These are phyloP conservation scores for Zaprionus gabonicus DNA, from an alignment of 1,140 invertebrate genomes.

Conservation along the genomic window DNA sequence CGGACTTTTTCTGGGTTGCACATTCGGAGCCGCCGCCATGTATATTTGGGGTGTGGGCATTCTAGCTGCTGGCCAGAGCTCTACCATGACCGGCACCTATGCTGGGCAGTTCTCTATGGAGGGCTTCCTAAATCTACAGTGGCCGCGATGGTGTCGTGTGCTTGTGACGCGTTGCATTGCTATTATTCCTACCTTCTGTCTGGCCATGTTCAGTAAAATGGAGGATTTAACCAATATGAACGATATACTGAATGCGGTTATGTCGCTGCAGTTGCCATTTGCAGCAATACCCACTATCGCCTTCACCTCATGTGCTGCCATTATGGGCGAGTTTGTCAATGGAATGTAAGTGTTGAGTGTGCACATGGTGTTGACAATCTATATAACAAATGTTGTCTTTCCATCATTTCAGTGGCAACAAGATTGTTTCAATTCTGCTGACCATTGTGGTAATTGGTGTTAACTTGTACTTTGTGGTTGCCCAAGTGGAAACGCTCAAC, in stretches of 20 bases:
- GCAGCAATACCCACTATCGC: slow-evolving; percentile 94
- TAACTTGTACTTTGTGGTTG: slow-evolving; percentile 92
- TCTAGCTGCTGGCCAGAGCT: slow-evolving; percentile 95
- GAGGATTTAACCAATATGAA: slow-evolving; percentile 93
- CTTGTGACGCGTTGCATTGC: slow-evolving; percentile 94
- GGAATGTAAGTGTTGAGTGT: slow-evolving; percentile 87
- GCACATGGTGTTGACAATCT: slow-evolving; percentile 29
- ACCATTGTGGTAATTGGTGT: slow-evolving; percentile 91
- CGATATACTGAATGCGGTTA: slow-evolving; percentile 95
- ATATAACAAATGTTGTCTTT: slow-evolving; percentile 33
- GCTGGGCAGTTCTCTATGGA: slow-evolving; percentile 92
- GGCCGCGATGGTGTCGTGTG: slow-evolving; percentile 95
- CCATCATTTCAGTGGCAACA: slow-evolving; percentile 87
- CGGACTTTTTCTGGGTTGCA: slow-evolving; percentile 93
- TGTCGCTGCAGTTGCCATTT: slow-evolving; percentile 94
- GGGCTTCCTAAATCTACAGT: slow-evolving; percentile 95
- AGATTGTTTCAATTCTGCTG: slow-evolving; percentile 88
- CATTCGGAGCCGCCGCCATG: slow-evolving; percentile 92
- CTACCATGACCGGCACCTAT: slow-evolving; percentile 94
- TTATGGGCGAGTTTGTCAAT: slow-evolving; percentile 95
- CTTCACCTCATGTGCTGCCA: slow-evolving; percentile 91
- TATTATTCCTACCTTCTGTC: slow-evolving; percentile 93
- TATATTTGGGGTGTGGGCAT: slow-evolving; percentile 97
- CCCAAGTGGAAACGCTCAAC: slow-evolving; percentile 86
- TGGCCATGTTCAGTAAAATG: slow-evolving; percentile 90